A percentile compares a stretch with the other conserved stretches of the same genome.
phyloP scores from a whole-genome alignment of 1,140 invertebrate genomes.

The Nixonia krombeini region DNA sequence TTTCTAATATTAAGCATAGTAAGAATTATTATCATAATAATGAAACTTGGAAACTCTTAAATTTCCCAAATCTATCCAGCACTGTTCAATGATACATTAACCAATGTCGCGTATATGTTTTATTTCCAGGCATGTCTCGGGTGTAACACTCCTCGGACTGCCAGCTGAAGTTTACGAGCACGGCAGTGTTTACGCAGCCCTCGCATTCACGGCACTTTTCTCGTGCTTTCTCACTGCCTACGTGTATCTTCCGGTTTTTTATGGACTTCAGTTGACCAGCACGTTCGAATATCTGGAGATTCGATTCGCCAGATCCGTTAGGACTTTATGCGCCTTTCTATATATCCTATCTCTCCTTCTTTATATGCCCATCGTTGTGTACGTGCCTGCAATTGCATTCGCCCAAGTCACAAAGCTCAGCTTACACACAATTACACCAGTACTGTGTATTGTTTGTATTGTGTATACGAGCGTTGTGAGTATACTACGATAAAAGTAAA shows the following conservation, averaged over 20 bases:
- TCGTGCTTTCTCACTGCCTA: conserved; percentile 76
- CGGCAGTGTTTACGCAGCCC: conserved; percentile 79
- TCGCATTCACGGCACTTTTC: conserved; percentile 75
- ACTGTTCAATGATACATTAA: no score
- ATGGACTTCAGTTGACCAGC: conserved; percentile 80
- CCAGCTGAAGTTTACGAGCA: conserved; percentile 85
- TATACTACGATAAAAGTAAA: no score
- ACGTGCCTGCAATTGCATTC: conserved; percentile 76
- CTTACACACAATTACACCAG: conserved; percentile 76
- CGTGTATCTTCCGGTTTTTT: conserved; percentile 82
- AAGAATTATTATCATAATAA: no score
- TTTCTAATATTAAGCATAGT: no score
- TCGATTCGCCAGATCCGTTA: conserved; percentile 76
- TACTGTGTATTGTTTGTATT: conserved; percentile 82
- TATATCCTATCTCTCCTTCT: conserved; percentile 75
- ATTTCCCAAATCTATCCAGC: no score
- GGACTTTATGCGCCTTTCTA: conserved; percentile 76
- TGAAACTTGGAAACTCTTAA: no score
- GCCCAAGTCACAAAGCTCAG: conserved; percentile 78
- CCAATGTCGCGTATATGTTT: no score
- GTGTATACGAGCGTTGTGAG: conserved; percentile 83
- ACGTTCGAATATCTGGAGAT: conserved; percentile 84
- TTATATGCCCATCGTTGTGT: conserved; percentile 75
- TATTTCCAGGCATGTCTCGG: conserved; percentile 81
- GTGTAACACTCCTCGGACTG: conserved; percentile 82